Conservation (phyloP, 2,888 invertebrate genomes). For the Tetragnatha montana region DNA sequence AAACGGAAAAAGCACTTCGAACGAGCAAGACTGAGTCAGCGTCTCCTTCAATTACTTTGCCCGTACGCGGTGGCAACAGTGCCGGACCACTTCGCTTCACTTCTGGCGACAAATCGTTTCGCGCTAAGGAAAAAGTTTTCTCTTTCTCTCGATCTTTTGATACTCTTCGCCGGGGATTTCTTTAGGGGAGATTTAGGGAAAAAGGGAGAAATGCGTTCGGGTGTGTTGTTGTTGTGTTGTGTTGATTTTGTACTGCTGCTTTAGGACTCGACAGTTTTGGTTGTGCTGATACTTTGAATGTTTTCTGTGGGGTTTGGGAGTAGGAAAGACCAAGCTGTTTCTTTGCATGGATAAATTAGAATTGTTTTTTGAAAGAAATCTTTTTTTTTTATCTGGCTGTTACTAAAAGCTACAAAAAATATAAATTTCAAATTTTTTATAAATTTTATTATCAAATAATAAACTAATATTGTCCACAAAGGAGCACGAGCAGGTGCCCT, state of each 20-base stretch:
- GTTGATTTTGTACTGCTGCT: background rate
- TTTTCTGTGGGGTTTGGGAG: no score
- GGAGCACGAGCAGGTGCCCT: no score
- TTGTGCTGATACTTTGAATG: no score
- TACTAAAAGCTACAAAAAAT: no score
- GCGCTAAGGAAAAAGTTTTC: background rate
- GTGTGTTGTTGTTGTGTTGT: background rate
- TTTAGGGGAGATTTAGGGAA: background rate
- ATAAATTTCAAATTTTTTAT: no score
- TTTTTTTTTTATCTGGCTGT: no score
- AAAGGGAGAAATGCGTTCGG: background rate
- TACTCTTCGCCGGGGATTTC: background rate
- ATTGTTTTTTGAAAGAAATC: no score
- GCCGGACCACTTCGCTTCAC: background rate
- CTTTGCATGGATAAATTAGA: no score
- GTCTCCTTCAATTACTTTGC: slow-evolving; percentile 3
- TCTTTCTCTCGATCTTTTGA: background rate
- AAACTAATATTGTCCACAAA: no score
- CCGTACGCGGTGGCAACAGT: background rate
- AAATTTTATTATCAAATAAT: no score
- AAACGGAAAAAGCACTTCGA: background rate
- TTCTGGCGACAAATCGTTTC: background rate
- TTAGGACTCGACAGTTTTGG: no score
- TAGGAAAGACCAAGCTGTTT: no score
- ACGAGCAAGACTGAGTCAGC: slow-evolving; percentile 8